These are phyloP conservation scores for Bos javanicus DNA, from an alignment of 2,113 vertebrate genomes.

Conservation along the genomic window DNA sequence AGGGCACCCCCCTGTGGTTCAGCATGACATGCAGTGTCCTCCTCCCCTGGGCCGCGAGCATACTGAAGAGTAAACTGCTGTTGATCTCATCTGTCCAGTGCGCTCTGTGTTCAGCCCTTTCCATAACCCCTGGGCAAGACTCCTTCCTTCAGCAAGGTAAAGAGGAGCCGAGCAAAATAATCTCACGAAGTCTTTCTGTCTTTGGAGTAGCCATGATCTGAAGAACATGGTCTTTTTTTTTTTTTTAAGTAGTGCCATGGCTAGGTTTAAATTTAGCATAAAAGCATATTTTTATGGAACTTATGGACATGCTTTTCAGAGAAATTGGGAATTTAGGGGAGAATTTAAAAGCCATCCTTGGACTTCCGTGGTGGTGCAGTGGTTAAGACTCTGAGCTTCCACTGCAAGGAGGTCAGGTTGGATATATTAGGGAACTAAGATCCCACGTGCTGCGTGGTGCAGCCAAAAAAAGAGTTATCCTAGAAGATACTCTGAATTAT, in stretches of 20 bases:
- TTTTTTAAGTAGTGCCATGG: neutral
- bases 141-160: neutral
- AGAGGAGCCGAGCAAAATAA: neutral
- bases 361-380: neutral
- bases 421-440: neutral
- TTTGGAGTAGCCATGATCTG: neutral
- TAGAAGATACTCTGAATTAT: neutral
- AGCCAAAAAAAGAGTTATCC: neutral
- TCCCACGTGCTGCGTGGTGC: neutral
- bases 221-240: neutral
- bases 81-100: neutral
- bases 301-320: neutral
- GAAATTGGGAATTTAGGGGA: neutral
- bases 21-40: accelerated
- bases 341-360: slow-evolving; percentile 1
- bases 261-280: neutral
- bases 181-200: neutral
- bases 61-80: neutral
- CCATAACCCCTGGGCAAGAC: neutral
- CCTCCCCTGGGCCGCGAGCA: neutral
- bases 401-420: neutral
- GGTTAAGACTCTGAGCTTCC: neutral
- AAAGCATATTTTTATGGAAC: neutral
- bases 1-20: neutral
- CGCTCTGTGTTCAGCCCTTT: neutral